Conservation (phyloP, 2,888 invertebrate species). For the Dorcus hopei region DNA sequence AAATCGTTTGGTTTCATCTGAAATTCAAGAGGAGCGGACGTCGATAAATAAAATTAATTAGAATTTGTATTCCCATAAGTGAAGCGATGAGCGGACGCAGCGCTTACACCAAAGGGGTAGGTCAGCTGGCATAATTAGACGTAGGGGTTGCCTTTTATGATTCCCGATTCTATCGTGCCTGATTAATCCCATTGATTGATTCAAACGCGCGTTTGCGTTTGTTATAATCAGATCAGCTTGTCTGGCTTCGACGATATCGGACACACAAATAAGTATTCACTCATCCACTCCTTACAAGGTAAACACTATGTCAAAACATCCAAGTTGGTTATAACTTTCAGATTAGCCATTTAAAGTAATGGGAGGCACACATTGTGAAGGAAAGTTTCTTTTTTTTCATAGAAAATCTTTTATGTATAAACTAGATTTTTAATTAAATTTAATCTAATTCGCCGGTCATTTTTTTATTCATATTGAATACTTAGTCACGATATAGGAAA, state of each 20-base stretch:
- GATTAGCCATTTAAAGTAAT: no score
- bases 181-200: conserved; percentile 10
- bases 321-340: no score
- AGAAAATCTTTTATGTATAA: no score
- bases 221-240: conserved; percentile 7
- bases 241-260: not conserved
- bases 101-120: conserved; percentile 14
- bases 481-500: no score
- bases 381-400: no score
- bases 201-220: conserved; percentile 5
- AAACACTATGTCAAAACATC: no score
- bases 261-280: no score
- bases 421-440: no score
- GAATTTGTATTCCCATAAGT: not conserved
- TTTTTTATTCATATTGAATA: no score
- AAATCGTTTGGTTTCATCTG: not conserved
- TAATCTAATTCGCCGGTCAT: no score
- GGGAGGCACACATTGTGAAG: no score
- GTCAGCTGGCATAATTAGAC: conserved; percentile 7
- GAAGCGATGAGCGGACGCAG: not conserved
- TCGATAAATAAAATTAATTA: conserved; percentile 1
- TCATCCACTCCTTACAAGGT: no score
- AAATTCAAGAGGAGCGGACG: not conserved
- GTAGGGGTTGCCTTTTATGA: conserved; percentile 10
- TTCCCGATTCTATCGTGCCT: conserved; percentile 2